phyloP scores from a whole-genome alignment of 1,140 invertebrate species.

The Zaprionus vittiger region DNA sequence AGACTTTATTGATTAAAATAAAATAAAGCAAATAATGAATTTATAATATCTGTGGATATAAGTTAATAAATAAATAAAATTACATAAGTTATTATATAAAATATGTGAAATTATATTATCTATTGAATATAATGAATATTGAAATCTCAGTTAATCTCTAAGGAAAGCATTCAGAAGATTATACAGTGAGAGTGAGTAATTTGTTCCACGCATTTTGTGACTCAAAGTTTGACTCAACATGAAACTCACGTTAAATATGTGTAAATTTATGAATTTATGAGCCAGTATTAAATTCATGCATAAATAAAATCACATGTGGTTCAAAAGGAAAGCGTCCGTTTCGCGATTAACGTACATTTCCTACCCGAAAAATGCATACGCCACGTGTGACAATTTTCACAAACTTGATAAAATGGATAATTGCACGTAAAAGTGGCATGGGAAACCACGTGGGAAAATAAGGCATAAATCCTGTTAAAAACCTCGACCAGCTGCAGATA shows the following conservation, averaged over 20 bases:
- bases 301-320: constrained; percentile 7
- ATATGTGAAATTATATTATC: not conserved
- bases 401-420: constrained; percentile 23
- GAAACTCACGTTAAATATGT: not conserved
- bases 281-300: not conserved
- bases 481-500: constrained; percentile 12
- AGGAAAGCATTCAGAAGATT: not conserved
- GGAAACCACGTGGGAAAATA: constrained; percentile 9
- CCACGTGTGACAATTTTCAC: constrained; percentile 20
- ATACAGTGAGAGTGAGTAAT: not conserved
- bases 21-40: not conserved
- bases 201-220: no score
- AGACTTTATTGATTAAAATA: not conserved
- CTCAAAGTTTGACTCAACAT: no score
- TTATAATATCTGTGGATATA: not conserved
- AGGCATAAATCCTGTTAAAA: constrained; percentile 30
- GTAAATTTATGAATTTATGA: constrained; percentile 4
- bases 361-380: constrained; percentile 16
- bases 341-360: constrained; percentile 8
- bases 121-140: not conserved
- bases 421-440: constrained; percentile 14
- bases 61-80: not conserved
- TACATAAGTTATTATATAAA: not conserved
- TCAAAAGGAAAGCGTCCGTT: not conserved
- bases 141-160: not conserved